Percentiles rank a stretch among this genome's conserved stretches.
phyloP scores from a whole-genome alignment of 2,888 invertebrate species.

The Pharmacophagus antenor region DNA sequence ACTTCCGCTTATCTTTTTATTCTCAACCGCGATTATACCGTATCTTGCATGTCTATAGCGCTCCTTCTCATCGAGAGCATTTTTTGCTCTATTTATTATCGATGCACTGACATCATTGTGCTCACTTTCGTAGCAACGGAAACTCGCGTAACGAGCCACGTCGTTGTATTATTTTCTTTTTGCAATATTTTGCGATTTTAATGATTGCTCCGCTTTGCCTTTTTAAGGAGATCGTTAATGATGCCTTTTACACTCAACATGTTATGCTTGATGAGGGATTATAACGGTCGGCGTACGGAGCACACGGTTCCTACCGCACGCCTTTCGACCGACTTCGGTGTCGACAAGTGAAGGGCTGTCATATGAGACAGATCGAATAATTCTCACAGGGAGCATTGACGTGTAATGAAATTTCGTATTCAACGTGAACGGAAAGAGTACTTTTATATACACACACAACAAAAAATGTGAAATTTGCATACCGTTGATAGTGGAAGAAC shows the following conservation, averaged over 20 bases:
- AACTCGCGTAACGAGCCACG: slow-evolving; percentile 73
- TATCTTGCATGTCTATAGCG: slow-evolving; percentile 54
- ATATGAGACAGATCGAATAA: slow-evolving; percentile 61
- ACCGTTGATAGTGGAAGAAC: slow-evolving; percentile 58
- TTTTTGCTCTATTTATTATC: slow-evolving; percentile 71
- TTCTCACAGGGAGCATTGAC: slow-evolving; percentile 64
- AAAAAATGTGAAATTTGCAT: slow-evolving; percentile 67
- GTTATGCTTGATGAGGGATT: slow-evolving; percentile 73
- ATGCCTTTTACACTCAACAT: slow-evolving; percentile 74
- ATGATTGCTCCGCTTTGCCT: slow-evolving; percentile 77
- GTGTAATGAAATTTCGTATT: slow-evolving; percentile 62
- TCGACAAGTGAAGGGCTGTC: slow-evolving; percentile 74
- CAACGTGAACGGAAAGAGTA: slow-evolving; percentile 48
- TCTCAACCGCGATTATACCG: slow-evolving; percentile 49
- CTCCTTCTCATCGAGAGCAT: slow-evolving; percentile 65
- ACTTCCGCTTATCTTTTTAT: slow-evolving; percentile 53
- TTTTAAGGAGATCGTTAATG: slow-evolving; percentile 78
- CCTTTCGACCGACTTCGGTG: slow-evolving; percentile 49
- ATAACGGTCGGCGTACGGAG: slow-evolving; percentile 66
- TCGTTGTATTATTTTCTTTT: slow-evolving; percentile 67
- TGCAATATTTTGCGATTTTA: slow-evolving; percentile 75
- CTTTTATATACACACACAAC: slow-evolving; percentile 33
- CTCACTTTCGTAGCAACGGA: slow-evolving; percentile 78
- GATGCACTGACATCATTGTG: slow-evolving; percentile 69
- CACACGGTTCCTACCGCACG: slow-evolving; percentile 50